Evolutionary conservation across 2,888 invertebrate species (phyloP).

Genomic region (Cheilosia variabilis): DNA sequence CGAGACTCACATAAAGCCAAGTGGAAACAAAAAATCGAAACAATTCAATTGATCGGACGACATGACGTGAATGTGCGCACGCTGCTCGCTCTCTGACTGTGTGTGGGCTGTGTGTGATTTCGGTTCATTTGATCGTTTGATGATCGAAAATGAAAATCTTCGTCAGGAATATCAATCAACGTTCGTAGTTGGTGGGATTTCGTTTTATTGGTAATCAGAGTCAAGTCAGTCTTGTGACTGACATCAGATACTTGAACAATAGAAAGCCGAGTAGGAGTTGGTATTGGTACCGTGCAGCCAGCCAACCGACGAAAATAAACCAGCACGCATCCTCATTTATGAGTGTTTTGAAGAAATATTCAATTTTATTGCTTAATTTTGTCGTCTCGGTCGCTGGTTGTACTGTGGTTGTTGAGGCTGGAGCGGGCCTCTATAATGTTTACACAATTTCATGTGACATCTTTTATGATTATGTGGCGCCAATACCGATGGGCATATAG

Average conservation of each 20-base stretch:
- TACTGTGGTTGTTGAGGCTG: neutral
- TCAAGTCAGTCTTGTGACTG: slow-evolving; percentile 56
- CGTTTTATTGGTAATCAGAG: slow-evolving; percentile 47
- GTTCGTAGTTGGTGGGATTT: slow-evolving; percentile 73
- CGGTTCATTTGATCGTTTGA: slow-evolving; percentile 73
- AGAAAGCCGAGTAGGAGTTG: slow-evolving; percentile 55
- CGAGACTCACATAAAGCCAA: slow-evolving; percentile 16
- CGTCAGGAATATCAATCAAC: slow-evolving; percentile 74
- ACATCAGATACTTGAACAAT: slow-evolving; percentile 63
- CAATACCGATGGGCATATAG: slow-evolving; percentile 36
- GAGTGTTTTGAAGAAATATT: slow-evolving; percentile 67
- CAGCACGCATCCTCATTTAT: slow-evolving; percentile 53
- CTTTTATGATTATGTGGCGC: slow-evolving; percentile 71
- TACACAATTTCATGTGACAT: slow-evolving; percentile 56
- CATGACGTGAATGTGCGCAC: slow-evolving; percentile 70
- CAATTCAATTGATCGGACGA: slow-evolving; percentile 72
- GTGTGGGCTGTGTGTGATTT: slow-evolving; percentile 67
- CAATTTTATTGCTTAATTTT: slow-evolving; percentile 72
- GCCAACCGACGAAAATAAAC: neutral
- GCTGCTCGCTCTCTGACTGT: slow-evolving; percentile 22
- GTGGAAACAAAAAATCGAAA: slow-evolving; percentile 40
- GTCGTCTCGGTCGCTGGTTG: slow-evolving; percentile 20
- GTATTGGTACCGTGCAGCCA: neutral
- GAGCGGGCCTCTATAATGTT: slow-evolving; percentile 25
- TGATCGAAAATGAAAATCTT: slow-evolving; percentile 59